These are phyloP conservation scores for Argentina silus DNA, from an alignment of 2,797 vertebrate genomes.

Conservation along the genomic window DNA sequence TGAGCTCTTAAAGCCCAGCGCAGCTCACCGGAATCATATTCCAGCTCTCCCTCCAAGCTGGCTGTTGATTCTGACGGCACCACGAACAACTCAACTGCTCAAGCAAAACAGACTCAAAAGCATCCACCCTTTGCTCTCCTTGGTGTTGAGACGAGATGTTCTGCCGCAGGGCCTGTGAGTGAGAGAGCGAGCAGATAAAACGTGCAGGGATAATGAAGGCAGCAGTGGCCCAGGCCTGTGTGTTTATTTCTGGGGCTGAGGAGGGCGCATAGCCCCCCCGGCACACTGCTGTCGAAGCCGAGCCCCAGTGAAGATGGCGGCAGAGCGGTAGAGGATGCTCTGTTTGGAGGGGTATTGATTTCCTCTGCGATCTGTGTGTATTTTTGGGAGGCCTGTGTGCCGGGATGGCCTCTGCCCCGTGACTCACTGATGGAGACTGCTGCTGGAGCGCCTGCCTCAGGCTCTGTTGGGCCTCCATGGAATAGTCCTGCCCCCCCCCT, in stretches of 20 bases:
- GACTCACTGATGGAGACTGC: conserved; percentile 84
- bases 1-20: conserved; percentile 62
- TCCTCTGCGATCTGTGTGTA: conserved; percentile 80
- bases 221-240: conserved; percentile 78
- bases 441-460: conserved; percentile 76
- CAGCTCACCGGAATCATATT: conserved; percentile 52
- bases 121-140: conserved; percentile 78
- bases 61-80: conserved; percentile 73
- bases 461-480: conserved; percentile 74
- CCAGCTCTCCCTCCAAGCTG: conserved; percentile 72
- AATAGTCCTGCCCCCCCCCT: conserved; percentile 57
- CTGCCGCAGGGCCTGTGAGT: conserved; percentile 64
- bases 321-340: conserved; percentile 73
- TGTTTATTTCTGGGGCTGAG: conserved; percentile 83
- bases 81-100: conserved; percentile 64
- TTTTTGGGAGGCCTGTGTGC: conserved; percentile 83
- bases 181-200: conserved; percentile 71
- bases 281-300: conserved; percentile 75
- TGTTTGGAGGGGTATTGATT: conserved; percentile 80
- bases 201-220: conserved; percentile 82
- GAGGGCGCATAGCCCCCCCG: conserved; percentile 76
- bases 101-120: conserved; percentile 68
- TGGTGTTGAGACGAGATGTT: conserved; percentile 69
- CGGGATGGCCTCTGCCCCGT: conserved; percentile 83
- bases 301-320: conserved; percentile 76